A percentile compares a stretch with the other conserved stretches of the same genome.
Conservation (phyloP, 2,113 vertebrate species). For the Salvelinus alpinus region DNA sequence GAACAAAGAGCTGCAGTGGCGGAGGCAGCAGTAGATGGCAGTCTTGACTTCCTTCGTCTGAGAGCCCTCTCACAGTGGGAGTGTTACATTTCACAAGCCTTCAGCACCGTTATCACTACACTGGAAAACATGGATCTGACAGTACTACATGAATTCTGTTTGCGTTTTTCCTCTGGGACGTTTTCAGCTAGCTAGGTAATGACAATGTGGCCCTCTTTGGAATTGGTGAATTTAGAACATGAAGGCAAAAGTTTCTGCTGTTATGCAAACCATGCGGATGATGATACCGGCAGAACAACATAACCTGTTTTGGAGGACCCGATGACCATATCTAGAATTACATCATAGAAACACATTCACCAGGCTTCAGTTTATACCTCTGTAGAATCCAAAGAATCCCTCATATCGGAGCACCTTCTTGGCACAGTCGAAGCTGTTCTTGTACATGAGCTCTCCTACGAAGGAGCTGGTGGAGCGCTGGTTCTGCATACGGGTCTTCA, state of each 20-base stretch:
- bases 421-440: conserved; percentile 96
- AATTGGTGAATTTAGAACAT: conserved; percentile 46
- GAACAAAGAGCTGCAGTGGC: conserved; percentile 55
- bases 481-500: conserved; percentile 98
- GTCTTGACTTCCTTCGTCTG: conserved; percentile 83
- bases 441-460: conserved; percentile 93
- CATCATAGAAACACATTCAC: not conserved
- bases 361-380: conserved; percentile 73
- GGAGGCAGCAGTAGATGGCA: conserved; percentile 91
- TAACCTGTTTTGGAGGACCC: not conserved
- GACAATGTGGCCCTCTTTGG: conserved; percentile 52
- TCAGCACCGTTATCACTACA: conserved; percentile 57
- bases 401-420: conserved; percentile 94
- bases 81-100: conserved; percentile 60
- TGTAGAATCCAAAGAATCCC: conserved; percentile 93
- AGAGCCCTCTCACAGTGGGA: conserved; percentile 32
- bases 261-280: conserved; percentile 55
- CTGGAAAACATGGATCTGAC: conserved; percentile 47
- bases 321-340: too few species aligned
- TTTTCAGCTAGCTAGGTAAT: conserved; percentile 58
- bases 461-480: conserved; percentile 88
- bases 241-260: conserved; percentile 65
- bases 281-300: conserved; percentile 43
- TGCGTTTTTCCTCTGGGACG: conserved; percentile 43
- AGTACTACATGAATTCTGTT: conserved; percentile 34